A percentile compares a stretch with the other conserved stretches of the same genome.
Evolutionary conservation across 2,888 invertebrate genomes (phyloP).

Genomic region (Cantharis lateralis): DNA sequence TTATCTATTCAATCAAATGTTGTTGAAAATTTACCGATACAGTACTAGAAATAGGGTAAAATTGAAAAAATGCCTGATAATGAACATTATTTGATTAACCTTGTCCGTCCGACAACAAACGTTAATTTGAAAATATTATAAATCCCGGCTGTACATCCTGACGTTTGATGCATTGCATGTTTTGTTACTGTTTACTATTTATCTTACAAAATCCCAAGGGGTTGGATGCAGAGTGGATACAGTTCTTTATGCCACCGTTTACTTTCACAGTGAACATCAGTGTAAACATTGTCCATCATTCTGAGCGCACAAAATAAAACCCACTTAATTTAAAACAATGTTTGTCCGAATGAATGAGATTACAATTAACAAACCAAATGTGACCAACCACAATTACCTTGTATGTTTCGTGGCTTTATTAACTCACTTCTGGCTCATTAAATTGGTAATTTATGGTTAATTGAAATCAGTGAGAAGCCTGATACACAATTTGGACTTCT

Average conservation of each 20-base stretch:
- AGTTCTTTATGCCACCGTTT: not conserved
- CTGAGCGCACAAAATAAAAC: not conserved
- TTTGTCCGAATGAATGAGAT: not conserved
- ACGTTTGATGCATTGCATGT: not conserved
- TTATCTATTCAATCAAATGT: not conserved
- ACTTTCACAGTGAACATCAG: not conserved
- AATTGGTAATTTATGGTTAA: not conserved
- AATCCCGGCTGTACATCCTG: not conserved
- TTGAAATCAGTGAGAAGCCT: not conserved
- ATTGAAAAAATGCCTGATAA: no score
- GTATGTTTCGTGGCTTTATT: not conserved
- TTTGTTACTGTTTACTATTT: not conserved
- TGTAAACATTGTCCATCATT: not conserved
- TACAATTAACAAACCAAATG: not conserved
- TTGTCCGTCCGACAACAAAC: not conserved
- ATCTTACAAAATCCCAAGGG: not conserved
- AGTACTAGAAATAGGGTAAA: not conserved
- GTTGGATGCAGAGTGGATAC: not conserved
- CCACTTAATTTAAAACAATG: not conserved
- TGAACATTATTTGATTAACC: not conserved
- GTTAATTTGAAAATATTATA: not conserved
- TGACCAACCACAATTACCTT: not conserved
- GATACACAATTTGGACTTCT: not conserved
- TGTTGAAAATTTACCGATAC: not conserved
- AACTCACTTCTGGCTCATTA: not conserved